Base-by-base conservation (phyloP, 2,888 invertebrate genomes). In the Leptinotarsa juncta region DNA sequence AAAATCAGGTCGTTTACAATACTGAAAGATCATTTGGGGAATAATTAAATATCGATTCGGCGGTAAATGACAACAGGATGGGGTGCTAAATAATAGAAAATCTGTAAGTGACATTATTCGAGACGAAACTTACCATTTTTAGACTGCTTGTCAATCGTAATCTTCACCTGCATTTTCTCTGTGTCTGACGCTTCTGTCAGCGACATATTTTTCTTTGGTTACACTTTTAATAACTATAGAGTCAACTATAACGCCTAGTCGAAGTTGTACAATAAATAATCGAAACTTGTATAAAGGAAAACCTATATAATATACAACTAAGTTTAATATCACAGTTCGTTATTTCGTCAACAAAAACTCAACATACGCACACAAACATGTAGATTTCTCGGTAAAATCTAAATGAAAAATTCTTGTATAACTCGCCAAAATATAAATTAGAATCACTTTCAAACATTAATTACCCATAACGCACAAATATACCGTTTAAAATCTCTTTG, bases 321-420 rank as follows among this genome's bases (percentile, higher is more conserved):
- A 85, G 79, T 79, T 85, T 85, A 85, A 85, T 85, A 85, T 85
- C 85, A 85, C 85, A 85, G 85, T 84, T 84, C 82, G 84, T 83
- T 84, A 79, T 81, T 84, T 84, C 83, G 81, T 84, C 83, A 84
- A 84, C 84, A 84, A 84, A 83, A 84, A 84, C 83, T 83, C 79
- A 84, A 83, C 83, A 84, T 83, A 84, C 83, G 84, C 83, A 83
- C 81, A 84, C 82, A 78, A 83, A 82, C 83, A 83, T 82, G 80
- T 81, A 82, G 78, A 81, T 81, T 72, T 77, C 78, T 78, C 79
- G 78, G 78, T 77, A 71, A 78, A 78, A 76, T 76, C 77, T 78
- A 76, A 77, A 78, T 81, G 77, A 78, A 78, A 79, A 77, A 80
- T 81, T 78, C 76, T 81, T 79, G 78, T 79, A 77, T 75, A 81